A percentile compares a stretch with the other conserved stretches of the same genome.
Conservation (phyloP, 2,797 vertebrate genomes). For the Eurystomus glaucurus region DNA sequence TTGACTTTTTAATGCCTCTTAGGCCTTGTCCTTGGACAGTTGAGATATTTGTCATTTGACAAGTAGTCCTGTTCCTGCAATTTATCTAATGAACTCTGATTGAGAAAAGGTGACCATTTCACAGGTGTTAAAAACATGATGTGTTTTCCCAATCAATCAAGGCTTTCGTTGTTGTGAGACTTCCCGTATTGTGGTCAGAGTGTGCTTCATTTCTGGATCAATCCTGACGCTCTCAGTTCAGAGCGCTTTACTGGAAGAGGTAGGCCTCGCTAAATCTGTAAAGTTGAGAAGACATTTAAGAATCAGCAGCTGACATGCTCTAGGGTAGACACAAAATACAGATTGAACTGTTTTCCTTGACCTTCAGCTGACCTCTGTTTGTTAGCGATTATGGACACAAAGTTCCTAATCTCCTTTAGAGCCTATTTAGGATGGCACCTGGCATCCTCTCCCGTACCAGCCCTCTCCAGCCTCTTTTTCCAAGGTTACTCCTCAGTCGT, state of each 20-base stretch:
- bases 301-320: background rate
- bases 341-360: background rate
- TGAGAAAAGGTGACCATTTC: background rate
- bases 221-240: fast-evolving
- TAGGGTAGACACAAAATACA: background rate
- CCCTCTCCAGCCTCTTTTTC: background rate
- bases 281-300: background rate
- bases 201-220: background rate
- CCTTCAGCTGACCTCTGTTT: conserved; percentile 16
- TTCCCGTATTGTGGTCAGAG: background rate
- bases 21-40: background rate
- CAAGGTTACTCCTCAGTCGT: background rate
- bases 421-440: background rate
- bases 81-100: background rate
- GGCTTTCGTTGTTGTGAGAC: background rate
- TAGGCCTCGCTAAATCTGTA: background rate
- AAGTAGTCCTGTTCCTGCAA: background rate
- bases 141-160: fast-evolving
- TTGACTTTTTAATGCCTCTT: background rate
- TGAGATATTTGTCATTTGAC: background rate
- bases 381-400: background rate
- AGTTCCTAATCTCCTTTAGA: background rate
- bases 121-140: background rate
- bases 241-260: fast-evolving
- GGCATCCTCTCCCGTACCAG: background rate